phyloP scores from a whole-genome alignment of 2,113 vertebrate species.

The Charadrius vociferus region DNA sequence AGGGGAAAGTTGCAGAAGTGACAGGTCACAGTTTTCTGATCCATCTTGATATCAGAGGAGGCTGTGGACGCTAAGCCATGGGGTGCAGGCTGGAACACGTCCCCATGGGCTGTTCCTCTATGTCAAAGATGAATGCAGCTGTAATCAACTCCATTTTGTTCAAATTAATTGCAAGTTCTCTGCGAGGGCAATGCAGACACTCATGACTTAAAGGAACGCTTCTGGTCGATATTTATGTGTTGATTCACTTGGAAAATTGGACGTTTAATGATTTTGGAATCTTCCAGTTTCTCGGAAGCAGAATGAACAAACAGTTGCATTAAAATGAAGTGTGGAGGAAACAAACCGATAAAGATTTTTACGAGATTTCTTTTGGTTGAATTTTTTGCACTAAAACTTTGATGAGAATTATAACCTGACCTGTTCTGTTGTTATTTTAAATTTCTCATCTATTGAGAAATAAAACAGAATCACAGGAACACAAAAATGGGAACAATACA shows the following conservation, averaged over 20 bases:
- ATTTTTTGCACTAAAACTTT: not conserved
- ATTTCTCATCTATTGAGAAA: not conserved
- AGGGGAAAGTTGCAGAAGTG: not conserved
- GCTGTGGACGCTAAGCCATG: not conserved
- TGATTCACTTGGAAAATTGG: not conserved
- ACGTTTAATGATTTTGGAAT: not conserved
- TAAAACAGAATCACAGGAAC: not conserved
- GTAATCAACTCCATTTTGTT: not conserved
- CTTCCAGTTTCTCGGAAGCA: not conserved
- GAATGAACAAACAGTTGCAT: not conserved
- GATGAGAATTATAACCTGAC: not conserved
- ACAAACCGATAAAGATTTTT: not conserved
- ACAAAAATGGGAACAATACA: not conserved
- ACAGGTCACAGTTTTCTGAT: not conserved
- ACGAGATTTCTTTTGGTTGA: not conserved
- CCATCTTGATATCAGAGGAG: not conserved
- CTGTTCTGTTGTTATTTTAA: not conserved
- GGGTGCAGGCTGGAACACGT: slow-evolving; percentile 33
- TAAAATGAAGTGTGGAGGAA: not conserved
- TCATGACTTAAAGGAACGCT: not conserved
- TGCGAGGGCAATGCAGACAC: not conserved
- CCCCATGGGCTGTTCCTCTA: slow-evolving; percentile 13
- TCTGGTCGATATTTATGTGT: not conserved
- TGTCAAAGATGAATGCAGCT: not conserved
- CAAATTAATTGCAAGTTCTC: not conserved